A percentile compares a stretch with the other conserved stretches of the same genome.
Evolutionary conservation across 2,888 invertebrate species (phyloP).

Genomic region (Apamea crenata): DNA sequence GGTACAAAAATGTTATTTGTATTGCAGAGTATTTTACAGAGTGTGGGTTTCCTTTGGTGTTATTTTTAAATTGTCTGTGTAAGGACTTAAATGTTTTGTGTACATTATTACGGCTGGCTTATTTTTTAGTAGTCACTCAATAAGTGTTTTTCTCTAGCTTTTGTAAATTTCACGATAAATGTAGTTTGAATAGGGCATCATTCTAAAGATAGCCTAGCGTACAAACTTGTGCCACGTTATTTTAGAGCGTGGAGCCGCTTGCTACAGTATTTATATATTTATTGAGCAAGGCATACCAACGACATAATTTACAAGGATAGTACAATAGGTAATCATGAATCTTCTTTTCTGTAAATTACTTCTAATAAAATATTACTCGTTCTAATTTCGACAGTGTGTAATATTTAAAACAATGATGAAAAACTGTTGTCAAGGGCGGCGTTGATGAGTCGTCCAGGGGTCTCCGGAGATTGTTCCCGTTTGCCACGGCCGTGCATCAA

Average conservation of each 20-base stretch:
- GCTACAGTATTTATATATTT: background rate
- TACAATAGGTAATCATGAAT: background rate
- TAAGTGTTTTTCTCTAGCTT: background rate
- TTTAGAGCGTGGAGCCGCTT: background rate
- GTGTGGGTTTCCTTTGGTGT: background rate
- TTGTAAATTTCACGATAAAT: background rate
- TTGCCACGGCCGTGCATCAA: constrained; percentile 84
- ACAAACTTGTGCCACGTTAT: background rate
- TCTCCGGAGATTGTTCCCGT: constrained; percentile 85
- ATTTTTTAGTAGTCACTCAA: background rate
- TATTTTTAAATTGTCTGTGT: background rate
- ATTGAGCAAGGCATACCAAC: background rate
- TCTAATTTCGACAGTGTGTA: constrained; percentile 61
- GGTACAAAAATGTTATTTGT: constrained; percentile 30
- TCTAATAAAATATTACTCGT: constrained; percentile 41
- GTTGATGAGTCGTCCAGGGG: constrained; percentile 79
- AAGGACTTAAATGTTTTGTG: background rate
- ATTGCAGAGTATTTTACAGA: background rate
- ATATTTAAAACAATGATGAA: constrained; percentile 74
- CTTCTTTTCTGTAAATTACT: background rate
- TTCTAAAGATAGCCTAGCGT: background rate
- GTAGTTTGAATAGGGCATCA: background rate
- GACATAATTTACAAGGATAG: background rate
- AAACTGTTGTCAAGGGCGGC: constrained; percentile 72
- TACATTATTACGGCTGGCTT: background rate